These are phyloP conservation scores for Sinocyclocheilus anshuiensis DNA, from an alignment of 2,113 vertebrate species.

Conservation along the genomic window DNA sequence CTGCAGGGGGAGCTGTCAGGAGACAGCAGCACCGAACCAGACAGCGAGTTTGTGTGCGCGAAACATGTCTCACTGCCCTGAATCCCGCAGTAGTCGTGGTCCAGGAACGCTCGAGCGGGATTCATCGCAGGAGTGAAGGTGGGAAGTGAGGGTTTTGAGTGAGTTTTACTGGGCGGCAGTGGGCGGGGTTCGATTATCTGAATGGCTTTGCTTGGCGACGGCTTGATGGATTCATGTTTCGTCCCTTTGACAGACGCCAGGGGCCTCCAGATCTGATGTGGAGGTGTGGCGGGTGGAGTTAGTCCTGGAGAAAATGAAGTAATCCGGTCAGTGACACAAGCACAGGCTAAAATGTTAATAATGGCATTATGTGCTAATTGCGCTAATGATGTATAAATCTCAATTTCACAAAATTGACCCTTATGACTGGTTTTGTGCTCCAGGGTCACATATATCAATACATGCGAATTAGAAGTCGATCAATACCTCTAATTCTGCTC, in stretches of 20 bases:
- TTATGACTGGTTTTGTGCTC: too few relatives aligned
- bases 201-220: slow-evolving; percentile 62
- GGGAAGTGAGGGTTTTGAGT: slow-evolving; percentile 23
- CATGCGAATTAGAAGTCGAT: too few relatives aligned
- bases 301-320: slow-evolving; percentile 74
- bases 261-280: slow-evolving; percentile 94
- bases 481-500: too few relatives aligned
- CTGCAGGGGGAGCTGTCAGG: slow-evolving; percentile 73
- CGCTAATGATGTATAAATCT: too few relatives aligned
- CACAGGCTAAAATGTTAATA: too few relatives aligned
- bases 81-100: slow-evolving; percentile 74
- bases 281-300: slow-evolving; percentile 92
- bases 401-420: too few relatives aligned
- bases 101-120: slow-evolving; percentile 16
- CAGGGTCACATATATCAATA: too few relatives aligned
- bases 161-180: slow-evolving; percentile 64
- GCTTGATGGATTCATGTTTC: slow-evolving; percentile 61
- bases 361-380: too few relatives aligned
- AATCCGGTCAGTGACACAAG: too few relatives aligned
- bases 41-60: not conserved
- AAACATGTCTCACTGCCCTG: slow-evolving; percentile 42
- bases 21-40: slow-evolving; percentile 64
- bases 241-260: slow-evolving; percentile 77
- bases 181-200: slow-evolving; percentile 79
- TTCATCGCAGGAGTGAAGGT: not conserved